A percentile compares a stretch with the other conserved stretches of the same genome.
phyloP scores from a whole-genome alignment of 2,888 invertebrate species.

The Itoplectis maculator region DNA sequence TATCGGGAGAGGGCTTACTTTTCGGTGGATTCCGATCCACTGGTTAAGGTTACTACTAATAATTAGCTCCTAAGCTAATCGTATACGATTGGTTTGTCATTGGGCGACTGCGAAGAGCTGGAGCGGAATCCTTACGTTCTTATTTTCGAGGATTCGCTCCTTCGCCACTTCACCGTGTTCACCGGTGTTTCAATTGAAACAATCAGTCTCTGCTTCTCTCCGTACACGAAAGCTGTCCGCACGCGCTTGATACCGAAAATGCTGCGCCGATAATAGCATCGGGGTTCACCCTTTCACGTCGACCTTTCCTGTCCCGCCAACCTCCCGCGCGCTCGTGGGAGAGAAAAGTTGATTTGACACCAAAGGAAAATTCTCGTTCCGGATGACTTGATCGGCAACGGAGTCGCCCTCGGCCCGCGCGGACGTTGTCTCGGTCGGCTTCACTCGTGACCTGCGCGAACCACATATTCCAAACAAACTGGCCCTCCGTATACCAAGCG shows the following conservation, averaged over 20 bases:
- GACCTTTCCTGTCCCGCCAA: too few species aligned
- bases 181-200: too few species aligned
- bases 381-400: not conserved
- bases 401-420: not conserved
- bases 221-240: not conserved
- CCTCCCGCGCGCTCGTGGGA: too few species aligned
- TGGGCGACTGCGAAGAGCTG: too few species aligned
- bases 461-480: not conserved
- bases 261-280: not conserved
- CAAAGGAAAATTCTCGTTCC: constrained; percentile 11
- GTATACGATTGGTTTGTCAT: too few species aligned
- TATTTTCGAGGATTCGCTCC: too few species aligned
- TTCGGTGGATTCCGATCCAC: too few species aligned
- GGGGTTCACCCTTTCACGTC: not conserved
- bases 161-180: too few species aligned
- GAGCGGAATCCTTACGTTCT: too few species aligned
- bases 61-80: too few species aligned
- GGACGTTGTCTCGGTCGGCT: not conserved
- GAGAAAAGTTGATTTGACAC: constrained; percentile 11
- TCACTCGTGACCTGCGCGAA: not conserved
- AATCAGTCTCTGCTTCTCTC: not conserved
- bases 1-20: too few species aligned
- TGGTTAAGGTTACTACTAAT: too few species aligned
- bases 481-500: not conserved
- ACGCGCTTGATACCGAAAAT: not conserved